Evolutionary conservation across 2,113 vertebrate species (phyloP).

Genomic region (Myocastor coypus): DNA sequence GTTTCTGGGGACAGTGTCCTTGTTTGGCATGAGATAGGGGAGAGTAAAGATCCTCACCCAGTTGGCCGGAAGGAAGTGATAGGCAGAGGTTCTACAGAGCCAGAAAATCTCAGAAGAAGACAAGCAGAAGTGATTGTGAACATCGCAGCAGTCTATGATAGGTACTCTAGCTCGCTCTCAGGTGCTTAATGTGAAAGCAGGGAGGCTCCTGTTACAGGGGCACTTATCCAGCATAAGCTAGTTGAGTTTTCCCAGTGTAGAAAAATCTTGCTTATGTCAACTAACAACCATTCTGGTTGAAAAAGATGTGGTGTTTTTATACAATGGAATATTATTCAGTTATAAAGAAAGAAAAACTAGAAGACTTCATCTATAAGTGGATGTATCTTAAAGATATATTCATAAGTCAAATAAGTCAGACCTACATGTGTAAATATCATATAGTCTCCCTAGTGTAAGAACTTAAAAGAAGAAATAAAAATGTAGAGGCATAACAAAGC

Average conservation of each 20-base stretch:
- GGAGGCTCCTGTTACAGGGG: neutral
- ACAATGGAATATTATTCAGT: no score
- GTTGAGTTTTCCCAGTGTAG: neutral
- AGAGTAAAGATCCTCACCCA: neutral
- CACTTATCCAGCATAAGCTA: fast-evolving
- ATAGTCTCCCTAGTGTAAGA: no score
- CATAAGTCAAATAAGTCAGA: no score
- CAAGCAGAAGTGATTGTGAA: neutral
- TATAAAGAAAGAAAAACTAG: no score
- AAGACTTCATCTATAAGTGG: no score
- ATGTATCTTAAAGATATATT: no score
- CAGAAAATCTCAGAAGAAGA: neutral
- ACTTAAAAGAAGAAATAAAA: no score
- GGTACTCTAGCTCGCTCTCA: neutral
- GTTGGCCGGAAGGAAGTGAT: neutral
- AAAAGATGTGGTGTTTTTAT: no score
- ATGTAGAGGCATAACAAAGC: no score
- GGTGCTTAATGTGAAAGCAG: neutral
- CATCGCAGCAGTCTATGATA: neutral
- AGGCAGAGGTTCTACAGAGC: neutral
- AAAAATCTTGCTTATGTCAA: neutral
- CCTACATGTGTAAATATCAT: no score
- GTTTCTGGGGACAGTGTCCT: neutral
- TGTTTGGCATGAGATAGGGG: neutral
- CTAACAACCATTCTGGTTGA: neutral